Conservation (phyloP, 2,797 vertebrate species). For the Rhinatrema bivittatum region DNA sequence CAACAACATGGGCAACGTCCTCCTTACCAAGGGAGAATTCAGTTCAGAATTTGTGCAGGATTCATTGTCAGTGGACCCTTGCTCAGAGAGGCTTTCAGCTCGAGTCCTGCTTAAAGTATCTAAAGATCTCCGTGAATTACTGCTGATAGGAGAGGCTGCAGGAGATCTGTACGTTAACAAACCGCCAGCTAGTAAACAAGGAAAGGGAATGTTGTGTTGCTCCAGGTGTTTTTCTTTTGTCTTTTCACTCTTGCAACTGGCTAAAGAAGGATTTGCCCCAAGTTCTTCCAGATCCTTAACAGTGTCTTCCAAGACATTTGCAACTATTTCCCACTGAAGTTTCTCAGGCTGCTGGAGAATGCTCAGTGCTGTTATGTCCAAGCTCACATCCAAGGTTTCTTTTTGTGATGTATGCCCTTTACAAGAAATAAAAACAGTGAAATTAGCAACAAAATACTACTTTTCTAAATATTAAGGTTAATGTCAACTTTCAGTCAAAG, state of each 20-base stretch:
- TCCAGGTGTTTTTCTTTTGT: constrained; percentile 85
- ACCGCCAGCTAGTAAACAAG: constrained; percentile 90
- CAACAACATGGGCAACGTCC: constrained; percentile 89
- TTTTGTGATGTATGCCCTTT: constrained; percentile 88
- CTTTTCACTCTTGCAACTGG: constrained; percentile 81
- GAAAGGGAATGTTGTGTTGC: constrained; percentile 97
- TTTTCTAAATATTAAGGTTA: neutral
- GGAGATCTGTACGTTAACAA: constrained; percentile 90
- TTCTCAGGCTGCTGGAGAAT: constrained; percentile 97
- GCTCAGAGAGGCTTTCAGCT: constrained; percentile 77
- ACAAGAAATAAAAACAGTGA: constrained; percentile 22
- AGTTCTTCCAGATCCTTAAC: constrained; percentile 97
- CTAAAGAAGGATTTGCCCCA: constrained; percentile 81
- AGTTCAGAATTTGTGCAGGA: constrained; percentile 80
- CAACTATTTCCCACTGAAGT: constrained; percentile 96
- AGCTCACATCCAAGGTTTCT: constrained; percentile 88
- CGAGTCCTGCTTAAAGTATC: constrained; percentile 86
- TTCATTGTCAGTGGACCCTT: constrained; percentile 91
- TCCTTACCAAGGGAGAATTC: constrained; percentile 77
- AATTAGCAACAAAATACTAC: neutral
- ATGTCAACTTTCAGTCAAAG: neutral
- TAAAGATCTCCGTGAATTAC: constrained; percentile 72
- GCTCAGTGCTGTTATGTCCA: constrained; percentile 89
- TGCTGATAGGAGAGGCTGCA: constrained; percentile 71
- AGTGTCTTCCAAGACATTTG: constrained; percentile 93